Percentiles rank a stretch among this genome's conserved stretches.
phyloP scores from a whole-genome alignment of 1,140 invertebrate species.

The Cepaea nemoralis region DNA sequence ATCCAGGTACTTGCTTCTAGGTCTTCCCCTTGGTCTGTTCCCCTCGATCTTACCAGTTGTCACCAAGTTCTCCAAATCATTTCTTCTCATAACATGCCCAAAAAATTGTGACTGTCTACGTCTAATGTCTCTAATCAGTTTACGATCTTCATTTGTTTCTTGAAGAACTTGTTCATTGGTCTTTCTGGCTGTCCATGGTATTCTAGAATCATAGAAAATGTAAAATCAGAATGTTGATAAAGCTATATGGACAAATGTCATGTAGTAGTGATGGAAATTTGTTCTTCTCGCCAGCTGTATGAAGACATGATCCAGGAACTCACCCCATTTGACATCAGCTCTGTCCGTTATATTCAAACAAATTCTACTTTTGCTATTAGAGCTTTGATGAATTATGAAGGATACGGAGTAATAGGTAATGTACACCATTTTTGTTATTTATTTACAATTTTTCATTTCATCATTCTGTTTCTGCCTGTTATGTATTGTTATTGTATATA shows the following conservation, averaged over 20 bases:
- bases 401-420: constrained; percentile 1
- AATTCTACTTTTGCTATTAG: constrained; percentile 61
- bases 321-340: constrained; percentile 48
- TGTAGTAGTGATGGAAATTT: background rate
- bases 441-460: background rate
- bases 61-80: too few relatives aligned
- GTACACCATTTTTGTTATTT: background rate
- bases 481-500: background rate
- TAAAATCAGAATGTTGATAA: too few relatives aligned
- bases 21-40: too few relatives aligned
- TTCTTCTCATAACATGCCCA: too few relatives aligned
- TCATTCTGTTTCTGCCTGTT: background rate
- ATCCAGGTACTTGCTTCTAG: too few relatives aligned
- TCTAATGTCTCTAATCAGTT: too few relatives aligned
- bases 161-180: too few relatives aligned
- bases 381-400: constrained; percentile 60
- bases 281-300: constrained; percentile 43
- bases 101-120: too few relatives aligned
- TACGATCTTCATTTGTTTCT: too few relatives aligned
- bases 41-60: too few relatives aligned
- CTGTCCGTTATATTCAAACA: constrained; percentile 35
- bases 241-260: background rate
- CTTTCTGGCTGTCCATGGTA: too few relatives aligned
- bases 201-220: too few relatives aligned
- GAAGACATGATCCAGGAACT: constrained; percentile 53